A percentile compares a stretch with the other conserved stretches of the same genome.
These are phyloP conservation scores for Caenorhabditis doughertyi DNA, from an alignment of 2,888 invertebrate genomes.

Conservation along the genomic window DNA sequence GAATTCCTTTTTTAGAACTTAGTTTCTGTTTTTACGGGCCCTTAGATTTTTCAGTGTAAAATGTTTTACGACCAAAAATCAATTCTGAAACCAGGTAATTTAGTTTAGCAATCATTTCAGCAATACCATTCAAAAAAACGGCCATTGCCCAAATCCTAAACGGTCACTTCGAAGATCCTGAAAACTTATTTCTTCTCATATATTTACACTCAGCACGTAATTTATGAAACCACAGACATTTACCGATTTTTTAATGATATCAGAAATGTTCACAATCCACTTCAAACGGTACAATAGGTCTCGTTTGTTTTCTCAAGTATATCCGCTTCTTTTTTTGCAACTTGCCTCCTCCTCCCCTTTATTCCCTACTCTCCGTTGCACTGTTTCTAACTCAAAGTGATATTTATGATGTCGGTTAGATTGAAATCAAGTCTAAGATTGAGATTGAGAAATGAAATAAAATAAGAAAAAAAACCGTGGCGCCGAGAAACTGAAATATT, in stretches of 20 bases:
- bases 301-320: conserved; percentile 34
- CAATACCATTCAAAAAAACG: too few species aligned
- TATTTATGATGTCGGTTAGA: conserved; percentile 5
- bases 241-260: conserved; percentile 24
- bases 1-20: neutral
- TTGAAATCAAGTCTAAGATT: conserved; percentile 7
- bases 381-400: conserved; percentile 3
- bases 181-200: neutral
- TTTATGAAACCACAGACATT: too few species aligned
- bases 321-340: conserved; percentile 2
- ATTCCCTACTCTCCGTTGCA: neutral
- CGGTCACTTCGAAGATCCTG: too few species aligned
- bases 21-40: too few species aligned
- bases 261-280: conserved; percentile 37
- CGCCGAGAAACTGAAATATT: conserved; percentile 54
- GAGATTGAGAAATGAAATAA: too few species aligned
- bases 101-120: too few species aligned
- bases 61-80: too few species aligned
- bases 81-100: too few species aligned
- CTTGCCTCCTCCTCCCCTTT: too few species aligned
- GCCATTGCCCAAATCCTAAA: too few species aligned
- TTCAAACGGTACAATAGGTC: conserved; percentile 42
- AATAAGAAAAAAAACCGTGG: conserved; percentile 5
- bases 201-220: too few species aligned
- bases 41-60: too few species aligned